Percentiles rank a stretch among this genome's conserved stretches.
These are phyloP conservation scores for Struthio camelus DNA, from an alignment of 2,113 vertebrate genomes.

Conservation along the genomic window DNA sequence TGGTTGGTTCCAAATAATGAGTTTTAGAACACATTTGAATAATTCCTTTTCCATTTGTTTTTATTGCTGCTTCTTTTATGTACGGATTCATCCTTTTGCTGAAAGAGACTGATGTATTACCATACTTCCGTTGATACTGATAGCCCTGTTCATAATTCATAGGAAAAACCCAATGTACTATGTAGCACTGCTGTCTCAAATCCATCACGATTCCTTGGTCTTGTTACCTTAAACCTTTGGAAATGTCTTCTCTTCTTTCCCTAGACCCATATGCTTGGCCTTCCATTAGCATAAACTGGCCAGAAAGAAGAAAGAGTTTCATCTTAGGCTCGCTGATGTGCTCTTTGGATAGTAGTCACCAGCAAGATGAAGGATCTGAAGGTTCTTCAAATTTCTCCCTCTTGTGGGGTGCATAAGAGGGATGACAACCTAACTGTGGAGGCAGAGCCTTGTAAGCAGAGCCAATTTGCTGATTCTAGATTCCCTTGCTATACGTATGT, in stretches of 20 bases:
- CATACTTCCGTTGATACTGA: accelerated
- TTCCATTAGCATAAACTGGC: background rate
- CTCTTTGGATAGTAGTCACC: background rate
- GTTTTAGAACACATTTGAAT: background rate
- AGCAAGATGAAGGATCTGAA: background rate
- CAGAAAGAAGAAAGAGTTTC: background rate
- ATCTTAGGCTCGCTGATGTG: background rate
- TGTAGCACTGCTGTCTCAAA: background rate
- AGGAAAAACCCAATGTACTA: background rate
- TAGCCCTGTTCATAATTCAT: background rate
- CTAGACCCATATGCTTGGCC: background rate
- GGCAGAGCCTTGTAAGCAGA: background rate
- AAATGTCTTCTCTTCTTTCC: background rate
- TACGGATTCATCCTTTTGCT: background rate
- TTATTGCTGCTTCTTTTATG: background rate
- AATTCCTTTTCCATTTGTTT: background rate
- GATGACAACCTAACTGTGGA: background rate
- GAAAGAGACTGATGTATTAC: background rate
- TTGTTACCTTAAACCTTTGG: background rate
- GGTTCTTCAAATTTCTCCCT: background rate
- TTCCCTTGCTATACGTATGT: background rate
- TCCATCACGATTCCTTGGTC: background rate
- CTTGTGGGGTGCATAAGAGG: background rate
- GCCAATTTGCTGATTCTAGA: background rate
- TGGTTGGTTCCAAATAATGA: background rate